These are phyloP conservation scores for Stichopus chloronotus DNA, from an alignment of 35 echinoderm and acorn worm genomes.

Conservation along the genomic window DNA sequence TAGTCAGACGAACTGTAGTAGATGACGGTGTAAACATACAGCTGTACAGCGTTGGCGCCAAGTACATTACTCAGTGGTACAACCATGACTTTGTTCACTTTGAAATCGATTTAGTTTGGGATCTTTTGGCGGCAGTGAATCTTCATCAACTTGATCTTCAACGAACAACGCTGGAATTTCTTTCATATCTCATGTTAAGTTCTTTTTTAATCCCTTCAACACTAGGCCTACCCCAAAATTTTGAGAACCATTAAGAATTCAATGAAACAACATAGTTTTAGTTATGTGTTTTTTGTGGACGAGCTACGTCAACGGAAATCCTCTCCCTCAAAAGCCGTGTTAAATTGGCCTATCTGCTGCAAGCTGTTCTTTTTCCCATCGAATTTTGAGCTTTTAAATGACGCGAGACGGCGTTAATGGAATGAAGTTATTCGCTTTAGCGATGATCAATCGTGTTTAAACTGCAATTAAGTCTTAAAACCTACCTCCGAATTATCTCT, in stretches of 20 bases:
- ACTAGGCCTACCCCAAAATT: not conserved
- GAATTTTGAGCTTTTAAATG: not conserved
- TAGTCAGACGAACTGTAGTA: too few relatives aligned
- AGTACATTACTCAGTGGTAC: not conserved
- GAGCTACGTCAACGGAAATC: not conserved
- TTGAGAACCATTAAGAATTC: not conserved
- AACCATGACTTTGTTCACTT: not conserved
- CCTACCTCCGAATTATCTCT: not conserved
- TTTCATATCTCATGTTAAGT: not conserved
- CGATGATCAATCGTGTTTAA: not conserved
- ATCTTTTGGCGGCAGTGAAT: not conserved
- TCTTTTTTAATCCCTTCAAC: not conserved
- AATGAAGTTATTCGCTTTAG: not conserved
- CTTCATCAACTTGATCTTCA: not conserved
- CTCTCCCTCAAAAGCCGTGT: not conserved
- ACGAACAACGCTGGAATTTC: not conserved
- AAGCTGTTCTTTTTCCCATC: not conserved
- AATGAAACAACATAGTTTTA: not conserved
- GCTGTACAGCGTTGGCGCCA: not conserved
- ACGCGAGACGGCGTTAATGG: not conserved
- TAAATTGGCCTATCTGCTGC: not conserved
- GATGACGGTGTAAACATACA: not conserved
- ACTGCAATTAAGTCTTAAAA: conserved; percentile 6
- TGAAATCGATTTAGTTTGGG: not conserved
- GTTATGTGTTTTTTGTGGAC: not conserved